Conservation (phyloP, 1,140 invertebrate species). For the Meloidogyne floridensis region DNA sequence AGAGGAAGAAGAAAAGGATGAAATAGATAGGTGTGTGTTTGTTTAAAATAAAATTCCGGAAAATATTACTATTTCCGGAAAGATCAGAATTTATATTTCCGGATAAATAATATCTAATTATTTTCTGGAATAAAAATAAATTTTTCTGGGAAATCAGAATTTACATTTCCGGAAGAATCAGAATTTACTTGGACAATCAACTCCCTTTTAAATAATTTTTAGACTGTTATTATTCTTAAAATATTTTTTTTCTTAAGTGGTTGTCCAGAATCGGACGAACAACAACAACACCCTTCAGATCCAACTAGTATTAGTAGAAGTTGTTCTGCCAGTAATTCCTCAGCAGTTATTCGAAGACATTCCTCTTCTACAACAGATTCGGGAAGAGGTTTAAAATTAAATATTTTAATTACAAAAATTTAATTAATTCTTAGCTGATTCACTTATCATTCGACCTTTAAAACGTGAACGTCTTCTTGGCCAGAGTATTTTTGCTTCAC, state of each 20-base stretch:
- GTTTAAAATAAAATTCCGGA: no score
- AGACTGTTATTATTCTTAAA: no score
- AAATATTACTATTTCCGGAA: no score
- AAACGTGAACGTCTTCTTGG: constrained; percentile 54
- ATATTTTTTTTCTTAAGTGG: background rate
- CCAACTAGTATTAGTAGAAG: background rate
- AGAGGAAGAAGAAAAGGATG: constrained; percentile 11
- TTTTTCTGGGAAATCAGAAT: no score
- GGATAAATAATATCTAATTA: no score
- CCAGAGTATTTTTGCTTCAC: constrained; percentile 67
- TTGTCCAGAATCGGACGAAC: background rate
- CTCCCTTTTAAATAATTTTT: no score
- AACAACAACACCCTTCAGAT: background rate
- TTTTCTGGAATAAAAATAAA: no score
- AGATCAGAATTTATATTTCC: no score
- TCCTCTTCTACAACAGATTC: constrained; percentile 60
- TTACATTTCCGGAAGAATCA: no score
- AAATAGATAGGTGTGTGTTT: background rate
- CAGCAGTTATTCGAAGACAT: constrained; percentile 47
- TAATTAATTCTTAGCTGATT: constrained; percentile 39
- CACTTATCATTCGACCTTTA: constrained; percentile 28
- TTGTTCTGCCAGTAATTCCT: constrained; percentile 8
- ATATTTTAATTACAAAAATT: background rate
- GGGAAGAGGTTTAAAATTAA: constrained; percentile 42
- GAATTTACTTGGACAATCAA: no score